phyloP scores from a whole-genome alignment of 2,113 vertebrate species.

The Pluvialis apricaria region DNA sequence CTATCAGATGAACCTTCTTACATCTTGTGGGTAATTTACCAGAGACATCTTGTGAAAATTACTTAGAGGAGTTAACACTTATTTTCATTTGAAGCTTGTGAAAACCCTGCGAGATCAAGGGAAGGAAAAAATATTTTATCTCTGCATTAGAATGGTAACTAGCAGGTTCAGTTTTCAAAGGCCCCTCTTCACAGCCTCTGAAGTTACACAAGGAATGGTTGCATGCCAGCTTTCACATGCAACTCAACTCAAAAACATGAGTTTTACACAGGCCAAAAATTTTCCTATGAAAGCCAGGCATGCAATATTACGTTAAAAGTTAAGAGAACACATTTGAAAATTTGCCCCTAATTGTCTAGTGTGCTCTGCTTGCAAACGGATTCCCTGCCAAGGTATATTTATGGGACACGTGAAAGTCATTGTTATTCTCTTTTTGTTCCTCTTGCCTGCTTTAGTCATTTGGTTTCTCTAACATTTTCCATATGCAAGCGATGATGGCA shows the following conservation, averaged over 20 bases:
- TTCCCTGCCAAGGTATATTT: conserved; percentile 40
- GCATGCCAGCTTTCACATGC: not conserved
- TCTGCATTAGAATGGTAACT: not conserved
- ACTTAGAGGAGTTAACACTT: conserved; percentile 31
- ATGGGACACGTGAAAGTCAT: conserved; percentile 13
- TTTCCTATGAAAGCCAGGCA: not conserved
- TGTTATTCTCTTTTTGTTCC: conserved; percentile 25
- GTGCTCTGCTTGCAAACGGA: not conserved
- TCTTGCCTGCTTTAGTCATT: conserved; percentile 17
- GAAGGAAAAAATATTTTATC: not conserved
- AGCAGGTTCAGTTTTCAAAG: conserved; percentile 15
- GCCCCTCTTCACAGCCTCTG: not conserved
- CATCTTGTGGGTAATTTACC: conserved; percentile 53
- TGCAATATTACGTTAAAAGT: not conserved
- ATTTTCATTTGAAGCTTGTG: conserved; percentile 38
- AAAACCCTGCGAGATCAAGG: conserved; percentile 20
- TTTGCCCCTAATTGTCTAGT: not conserved
- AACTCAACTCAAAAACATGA: not conserved
- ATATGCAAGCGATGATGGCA: not conserved
- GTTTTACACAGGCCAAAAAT: not conserved
- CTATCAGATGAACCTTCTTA: conserved; percentile 64
- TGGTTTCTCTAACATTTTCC: conserved; percentile 4
- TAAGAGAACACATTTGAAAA: conserved; percentile 9
- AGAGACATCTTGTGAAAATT: conserved; percentile 58
- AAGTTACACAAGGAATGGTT: not conserved